Conservation (phyloP, 1,140 invertebrate species). For the Heliconius himera region DNA sequence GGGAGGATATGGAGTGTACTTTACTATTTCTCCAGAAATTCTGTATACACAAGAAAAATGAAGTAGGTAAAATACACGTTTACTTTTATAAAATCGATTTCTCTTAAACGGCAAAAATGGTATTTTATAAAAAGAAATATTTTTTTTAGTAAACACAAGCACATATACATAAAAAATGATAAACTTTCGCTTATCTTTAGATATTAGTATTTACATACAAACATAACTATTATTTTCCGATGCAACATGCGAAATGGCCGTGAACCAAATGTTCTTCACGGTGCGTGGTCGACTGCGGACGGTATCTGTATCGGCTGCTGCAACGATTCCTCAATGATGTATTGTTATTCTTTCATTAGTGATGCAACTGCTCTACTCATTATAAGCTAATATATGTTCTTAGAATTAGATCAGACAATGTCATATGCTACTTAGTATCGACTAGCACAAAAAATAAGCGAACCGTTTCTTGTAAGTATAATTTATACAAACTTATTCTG, state of each 20-base stretch:
- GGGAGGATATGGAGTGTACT: too few species aligned
- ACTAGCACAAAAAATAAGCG: background rate
- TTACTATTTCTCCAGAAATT: too few species aligned
- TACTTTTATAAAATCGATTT: too few species aligned
- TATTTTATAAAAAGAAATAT: too few species aligned
- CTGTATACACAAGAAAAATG: too few species aligned
- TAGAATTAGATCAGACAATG: background rate
- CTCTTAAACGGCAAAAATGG: too few species aligned
- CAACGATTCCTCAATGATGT: conserved; percentile 60
- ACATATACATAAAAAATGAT: background rate
- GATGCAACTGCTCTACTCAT: conserved; percentile 44
- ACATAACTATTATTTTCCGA: conserved; percentile 6
- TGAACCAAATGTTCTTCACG: conserved; percentile 72
- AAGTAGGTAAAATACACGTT: too few species aligned
- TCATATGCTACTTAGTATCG: background rate
- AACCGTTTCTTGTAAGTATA: too few species aligned
- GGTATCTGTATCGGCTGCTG: conserved; percentile 49
- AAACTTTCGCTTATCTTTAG: too few species aligned
- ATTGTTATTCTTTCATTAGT: conserved; percentile 70
- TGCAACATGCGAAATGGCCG: conserved; percentile 45
- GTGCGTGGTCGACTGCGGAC: conserved; percentile 48
- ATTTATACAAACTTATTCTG: too few species aligned
- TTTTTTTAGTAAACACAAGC: background rate
- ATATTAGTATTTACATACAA: background rate
- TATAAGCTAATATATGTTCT: conserved; percentile 19